A percentile compares a stretch with the other conserved stretches of the same genome.
These are phyloP conservation scores for Rhinichthys osculus DNA, from an alignment of 2,797 vertebrate species.

Conservation along the genomic window DNA sequence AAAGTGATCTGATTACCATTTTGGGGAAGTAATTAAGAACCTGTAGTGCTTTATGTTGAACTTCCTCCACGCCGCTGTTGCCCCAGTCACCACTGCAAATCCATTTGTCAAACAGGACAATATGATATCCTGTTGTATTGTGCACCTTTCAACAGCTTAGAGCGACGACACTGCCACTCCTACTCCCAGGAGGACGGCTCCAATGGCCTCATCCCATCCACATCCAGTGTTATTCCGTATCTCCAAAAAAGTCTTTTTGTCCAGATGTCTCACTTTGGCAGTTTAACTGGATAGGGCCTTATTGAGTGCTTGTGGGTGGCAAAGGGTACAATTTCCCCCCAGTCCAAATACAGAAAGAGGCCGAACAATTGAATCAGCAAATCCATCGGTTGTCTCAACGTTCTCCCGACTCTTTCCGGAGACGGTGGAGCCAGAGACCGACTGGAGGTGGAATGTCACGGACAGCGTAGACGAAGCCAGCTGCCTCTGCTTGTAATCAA, in stretches of 20 bases:
- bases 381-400: constrained; percentile 63
- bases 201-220: constrained; percentile 67
- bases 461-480: constrained; percentile 56
- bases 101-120: constrained; percentile 83
- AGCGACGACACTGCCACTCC: constrained; percentile 80
- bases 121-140: constrained; percentile 80
- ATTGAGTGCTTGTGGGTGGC: constrained; percentile 82
- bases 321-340: constrained; percentile 79
- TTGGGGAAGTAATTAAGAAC: constrained; percentile 20
- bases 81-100: constrained; percentile 74
- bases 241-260: constrained; percentile 77
- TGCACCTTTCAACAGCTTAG: constrained; percentile 82
- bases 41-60: constrained; percentile 21
- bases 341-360: constrained; percentile 70
- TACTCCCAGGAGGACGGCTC: constrained; percentile 75
- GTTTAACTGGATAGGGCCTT: constrained; percentile 82
- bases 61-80: constrained; percentile 56
- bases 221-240: constrained; percentile 77
- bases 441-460: constrained; percentile 66
- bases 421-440: constrained; percentile 32
- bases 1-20: constrained; percentile 31
- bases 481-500: constrained; percentile 72
- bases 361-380: constrained; percentile 69
- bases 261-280: constrained; percentile 79
- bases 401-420: constrained; percentile 11